Base-by-base conservation (phyloP, 92 coral and sea anemone genomes). In the Parazoanthus darwini region DNA sequence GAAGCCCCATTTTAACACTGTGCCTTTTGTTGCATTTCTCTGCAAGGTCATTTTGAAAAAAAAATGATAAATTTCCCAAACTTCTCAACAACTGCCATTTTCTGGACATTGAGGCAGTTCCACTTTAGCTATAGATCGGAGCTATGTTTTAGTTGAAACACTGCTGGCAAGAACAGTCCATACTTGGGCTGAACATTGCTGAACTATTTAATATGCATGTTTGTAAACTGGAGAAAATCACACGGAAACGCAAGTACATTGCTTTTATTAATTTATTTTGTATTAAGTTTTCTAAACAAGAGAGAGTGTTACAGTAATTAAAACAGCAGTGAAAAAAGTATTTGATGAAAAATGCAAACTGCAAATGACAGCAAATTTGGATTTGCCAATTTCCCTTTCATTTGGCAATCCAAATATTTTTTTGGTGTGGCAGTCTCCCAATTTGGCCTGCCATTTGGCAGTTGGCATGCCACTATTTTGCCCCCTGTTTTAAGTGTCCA, bases 341-440 rank as follows among this genome's bases (percentile, higher is more conserved):
- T 68, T 68, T 68, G 35, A 68, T 68, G 10, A 68, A 68, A 68
- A 68, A 0, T 7, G 20, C 1, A 26, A 68, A 23, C 74, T 26
- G 35, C 29, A 26, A 68, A 68, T 68, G 74, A 68, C 74, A 9
- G 35, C 25, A 68, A 20, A 68, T 68, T 68, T 68, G 2, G 58
- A 20, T 26, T 6, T 23, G 5, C 74, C 74, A 68, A 4, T 68
- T 68, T 20, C 8, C 74, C 35, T 68, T 68, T 68, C 29, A 10
- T 68, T 68, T 68, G 74, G 74, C 74, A 68, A 8, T 68, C 74
- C 74, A 68, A 68, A 68, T 68, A 68, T 68, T 0, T 68, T 68
- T 68, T 16, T 68, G 29, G 26, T 1, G 10, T 68, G 74, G 35
- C 74, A 68, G 74, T 68, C 23, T 8, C 58, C 74, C 74, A 68